Evolutionary conservation across 2,113 vertebrate species (phyloP), one percentile per base, ranked within the genome.

Genomic region (Thymallus thymallus): DNA sequence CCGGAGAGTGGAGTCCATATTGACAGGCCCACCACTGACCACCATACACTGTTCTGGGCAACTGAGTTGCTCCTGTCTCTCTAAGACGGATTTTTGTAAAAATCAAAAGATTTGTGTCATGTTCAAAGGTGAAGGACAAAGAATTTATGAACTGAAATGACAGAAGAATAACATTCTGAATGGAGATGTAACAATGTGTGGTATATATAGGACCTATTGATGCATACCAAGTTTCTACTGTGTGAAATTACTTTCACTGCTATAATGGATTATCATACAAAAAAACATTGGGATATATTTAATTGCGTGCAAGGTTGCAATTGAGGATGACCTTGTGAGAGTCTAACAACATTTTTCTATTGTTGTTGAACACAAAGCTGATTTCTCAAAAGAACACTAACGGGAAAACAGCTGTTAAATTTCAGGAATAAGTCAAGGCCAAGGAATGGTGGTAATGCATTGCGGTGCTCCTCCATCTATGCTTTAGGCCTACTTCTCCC

Each of bases 291-390:
- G 70, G 75, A 77, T 78, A 66, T 78, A 80, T 87, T 84, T 86
- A 77, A 78, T 68, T 41, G 10, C 22, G 46, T 56, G 68, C 88
- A 88, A 90, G 88, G 84, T 73, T 85, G 60, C 81, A 73, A 76
- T 58, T 71, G 76, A 81, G 70, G 85, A 88, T 76, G 84, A 80
- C 85, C 90, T 86, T 86, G 88, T 76, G 73, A 76, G 72, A 74
- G 78, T 76, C 79, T 77, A 76, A 85, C 67, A 84, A 26, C 10
- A 22, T 79, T 79, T 68, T 77, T 60, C 83, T 77, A 89, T 92
- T 92, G 90, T 92, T 87, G 12, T 67, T 2, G 23, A 82, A 84
- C 81, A 91, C 88, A 89, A 90, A 87, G 84, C 72, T 74, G 76
- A 83, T 65, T 83, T 85, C 56, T 78, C 64, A 78, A 82, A 84